These are phyloP conservation scores for Etia nguti DNA, from an alignment of 2,113 vertebrate species.

Conservation along the genomic window DNA sequence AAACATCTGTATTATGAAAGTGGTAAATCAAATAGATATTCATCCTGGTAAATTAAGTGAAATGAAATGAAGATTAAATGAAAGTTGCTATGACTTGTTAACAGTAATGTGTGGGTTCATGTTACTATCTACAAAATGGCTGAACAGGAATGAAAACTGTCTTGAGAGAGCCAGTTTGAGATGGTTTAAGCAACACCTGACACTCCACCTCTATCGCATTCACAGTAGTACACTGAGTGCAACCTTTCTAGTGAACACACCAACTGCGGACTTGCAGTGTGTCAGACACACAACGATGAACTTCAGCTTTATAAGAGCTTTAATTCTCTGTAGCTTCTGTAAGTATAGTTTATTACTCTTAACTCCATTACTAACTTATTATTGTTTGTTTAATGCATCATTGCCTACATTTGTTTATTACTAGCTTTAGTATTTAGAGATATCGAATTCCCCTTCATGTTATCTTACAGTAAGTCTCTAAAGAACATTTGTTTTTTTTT, in stretches of 20 bases:
- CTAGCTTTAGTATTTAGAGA: not conserved
- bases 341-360: not conserved
- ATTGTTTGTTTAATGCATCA: not conserved
- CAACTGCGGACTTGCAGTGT: not conserved
- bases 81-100: not conserved
- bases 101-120: not conserved
- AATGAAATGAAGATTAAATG: not conserved
- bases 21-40: not conserved
- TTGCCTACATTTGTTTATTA: not conserved
- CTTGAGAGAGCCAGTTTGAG: not conserved
- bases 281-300: fast-evolving
- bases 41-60: not conserved
- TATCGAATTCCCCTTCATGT: not conserved
- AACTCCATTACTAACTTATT: not conserved
- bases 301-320: not conserved
- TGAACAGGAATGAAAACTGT: not conserved
- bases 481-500: not conserved
- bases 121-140: not conserved
- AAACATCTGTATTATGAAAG: not conserved
- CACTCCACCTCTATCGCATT: not conserved
- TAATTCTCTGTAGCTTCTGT: not conserved
- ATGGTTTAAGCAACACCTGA: not conserved
- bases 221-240: fast-evolving
- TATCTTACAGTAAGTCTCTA: not conserved
- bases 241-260: fast-evolving